These are phyloP conservation scores for Ceratina calcarata DNA, from an alignment of 1,140 invertebrate genomes.

Conservation along the genomic window DNA sequence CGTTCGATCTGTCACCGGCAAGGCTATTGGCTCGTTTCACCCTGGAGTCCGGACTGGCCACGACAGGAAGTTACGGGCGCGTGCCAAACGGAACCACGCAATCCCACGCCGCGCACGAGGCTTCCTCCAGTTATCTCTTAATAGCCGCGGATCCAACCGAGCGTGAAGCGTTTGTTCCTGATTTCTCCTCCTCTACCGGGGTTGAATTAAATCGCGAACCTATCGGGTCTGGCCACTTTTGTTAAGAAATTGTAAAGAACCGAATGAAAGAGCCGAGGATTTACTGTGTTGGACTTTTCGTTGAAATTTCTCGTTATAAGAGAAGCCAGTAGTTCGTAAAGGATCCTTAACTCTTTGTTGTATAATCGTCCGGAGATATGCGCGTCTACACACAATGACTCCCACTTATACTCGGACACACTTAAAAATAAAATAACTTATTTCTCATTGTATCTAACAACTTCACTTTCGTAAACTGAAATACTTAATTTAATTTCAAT, in stretches of 20 bases:
- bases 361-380: no score
- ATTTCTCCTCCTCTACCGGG: no score
- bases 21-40: constrained; percentile 59
- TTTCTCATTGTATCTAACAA: no score
- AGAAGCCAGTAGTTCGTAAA: neutral
- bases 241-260: neutral
- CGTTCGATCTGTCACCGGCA: constrained; percentile 56
- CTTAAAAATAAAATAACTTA: no score
- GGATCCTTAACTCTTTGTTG: no score
- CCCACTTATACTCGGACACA: no score
- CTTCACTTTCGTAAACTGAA: no score
- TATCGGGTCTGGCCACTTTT: neutral
- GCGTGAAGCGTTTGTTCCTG: neutral
- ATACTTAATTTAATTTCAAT: no score
- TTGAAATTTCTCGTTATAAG: neutral
- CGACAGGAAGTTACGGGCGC: constrained; percentile 64
- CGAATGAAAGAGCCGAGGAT: neutral
- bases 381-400: no score
- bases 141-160: neutral
- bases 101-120: neutral
- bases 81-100: constrained; percentile 51
- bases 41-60: constrained; percentile 38
- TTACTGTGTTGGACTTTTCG: neutral
- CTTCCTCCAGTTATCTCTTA: constrained; percentile 3
- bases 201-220: constrained; percentile 5